Conservation (phyloP, 2,797 vertebrate species). For the Phalloptychus januarius region DNA sequence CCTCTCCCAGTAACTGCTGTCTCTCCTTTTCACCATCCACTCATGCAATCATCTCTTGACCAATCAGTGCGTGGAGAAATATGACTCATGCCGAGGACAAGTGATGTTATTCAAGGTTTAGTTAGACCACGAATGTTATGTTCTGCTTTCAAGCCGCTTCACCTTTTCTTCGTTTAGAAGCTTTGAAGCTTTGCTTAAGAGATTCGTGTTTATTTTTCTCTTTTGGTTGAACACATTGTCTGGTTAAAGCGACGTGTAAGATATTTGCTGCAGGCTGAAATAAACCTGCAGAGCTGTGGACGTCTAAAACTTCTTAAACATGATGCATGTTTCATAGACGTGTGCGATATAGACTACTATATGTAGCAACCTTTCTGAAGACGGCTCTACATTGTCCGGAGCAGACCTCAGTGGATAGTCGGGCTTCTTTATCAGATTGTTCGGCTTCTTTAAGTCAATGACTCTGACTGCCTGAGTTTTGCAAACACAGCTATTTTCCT, state of each 20-base stretch:
- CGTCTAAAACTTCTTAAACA: neutral
- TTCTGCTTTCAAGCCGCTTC: conserved; percentile 15
- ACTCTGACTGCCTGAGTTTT: neutral
- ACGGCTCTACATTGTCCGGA: neutral
- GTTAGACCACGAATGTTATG: conserved; percentile 30
- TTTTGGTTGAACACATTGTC: neutral
- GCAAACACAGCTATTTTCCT: neutral
- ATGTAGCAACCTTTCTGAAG: neutral
- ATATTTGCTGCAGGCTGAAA: neutral
- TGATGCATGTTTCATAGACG: neutral
- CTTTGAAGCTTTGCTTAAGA: neutral
- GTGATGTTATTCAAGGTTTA: conserved; percentile 37
- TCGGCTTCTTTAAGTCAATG: neutral
- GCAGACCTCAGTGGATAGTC: neutral
- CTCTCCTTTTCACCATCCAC: conserved; percentile 35
- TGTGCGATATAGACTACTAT: neutral
- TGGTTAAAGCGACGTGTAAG: neutral
- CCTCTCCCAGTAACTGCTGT: conserved; percentile 36
- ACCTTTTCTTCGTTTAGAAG: conserved; percentile 12
- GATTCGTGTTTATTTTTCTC: neutral
- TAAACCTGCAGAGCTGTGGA: neutral
- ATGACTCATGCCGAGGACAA: conserved; percentile 34
- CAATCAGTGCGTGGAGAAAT: conserved; percentile 21
- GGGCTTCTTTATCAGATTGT: neutral
- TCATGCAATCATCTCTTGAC: conserved; percentile 13